These are phyloP conservation scores for Hydraecia micacea DNA, from an alignment of 2,888 invertebrate species.

Conservation along the genomic window DNA sequence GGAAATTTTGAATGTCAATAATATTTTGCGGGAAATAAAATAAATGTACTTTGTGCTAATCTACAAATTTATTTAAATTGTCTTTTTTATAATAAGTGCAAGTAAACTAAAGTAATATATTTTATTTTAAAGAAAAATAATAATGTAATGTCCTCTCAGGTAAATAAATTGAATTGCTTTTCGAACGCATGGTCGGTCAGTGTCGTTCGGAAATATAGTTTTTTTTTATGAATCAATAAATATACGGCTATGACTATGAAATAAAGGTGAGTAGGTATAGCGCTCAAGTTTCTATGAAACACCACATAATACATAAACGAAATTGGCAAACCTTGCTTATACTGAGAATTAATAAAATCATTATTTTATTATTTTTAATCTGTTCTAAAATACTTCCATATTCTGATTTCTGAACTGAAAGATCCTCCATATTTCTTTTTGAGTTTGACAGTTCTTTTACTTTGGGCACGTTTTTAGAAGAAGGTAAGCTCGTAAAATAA, in stretches of 20 bases:
- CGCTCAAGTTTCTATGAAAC: fast-evolving
- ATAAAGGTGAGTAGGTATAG: neutral
- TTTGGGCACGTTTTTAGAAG: slow-evolving; percentile 82
- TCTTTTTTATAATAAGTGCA: neutral
- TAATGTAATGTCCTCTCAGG: neutral
- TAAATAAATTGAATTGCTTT: slow-evolving; percentile 1
- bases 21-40: neutral
- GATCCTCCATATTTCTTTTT: slow-evolving; percentile 69
- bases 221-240: neutral
- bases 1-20: neutral
- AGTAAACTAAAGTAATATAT: neutral
- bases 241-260: neutral
- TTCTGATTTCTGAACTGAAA: slow-evolving; percentile 54
- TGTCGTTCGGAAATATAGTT: slow-evolving; percentile 29
- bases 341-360: neutral
- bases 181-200: slow-evolving; percentile 19
- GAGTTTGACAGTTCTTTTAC: slow-evolving; percentile 76
- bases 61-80: fast-evolving
- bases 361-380: neutral
- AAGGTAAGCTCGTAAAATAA: slow-evolving; percentile 75
- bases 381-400: neutral
- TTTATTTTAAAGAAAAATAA: neutral
- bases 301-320: neutral
- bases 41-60: neutral
- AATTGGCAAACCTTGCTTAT: no score